phyloP scores from a whole-genome alignment of 2,797 vertebrate genomes.

The Natrix natrix region DNA sequence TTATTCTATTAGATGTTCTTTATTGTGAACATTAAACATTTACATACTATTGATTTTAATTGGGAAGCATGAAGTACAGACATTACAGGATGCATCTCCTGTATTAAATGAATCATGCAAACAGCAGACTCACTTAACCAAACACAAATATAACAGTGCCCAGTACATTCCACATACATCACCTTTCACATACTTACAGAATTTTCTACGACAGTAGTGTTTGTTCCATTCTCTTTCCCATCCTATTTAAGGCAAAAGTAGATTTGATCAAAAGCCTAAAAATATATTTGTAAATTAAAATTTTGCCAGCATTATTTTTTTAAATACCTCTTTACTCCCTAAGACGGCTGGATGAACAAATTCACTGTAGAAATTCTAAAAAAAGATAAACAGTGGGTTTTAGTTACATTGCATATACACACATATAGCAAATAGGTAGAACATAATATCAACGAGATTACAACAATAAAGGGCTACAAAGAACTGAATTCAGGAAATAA shows the following conservation, averaged over 20 bases:
- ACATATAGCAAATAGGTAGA: neutral
- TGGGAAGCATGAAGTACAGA: neutral
- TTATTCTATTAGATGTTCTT: neutral
- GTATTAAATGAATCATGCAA: neutral
- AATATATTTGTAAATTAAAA: conserved; percentile 7
- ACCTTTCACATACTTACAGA: conserved; percentile 63
- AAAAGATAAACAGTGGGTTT: conserved; percentile 3
- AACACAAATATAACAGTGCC: neutral
- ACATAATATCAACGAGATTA: neutral
- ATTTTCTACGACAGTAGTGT: conserved; percentile 66
- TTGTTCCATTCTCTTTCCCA: conserved; percentile 69
- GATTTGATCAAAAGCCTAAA: conserved; percentile 18
- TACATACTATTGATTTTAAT: neutral
- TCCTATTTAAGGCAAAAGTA: conserved; percentile 52
- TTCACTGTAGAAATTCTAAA: conserved; percentile 79
- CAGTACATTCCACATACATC: neutral
- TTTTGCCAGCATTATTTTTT: conserved; percentile 5
- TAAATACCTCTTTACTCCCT: conserved; percentile 71
- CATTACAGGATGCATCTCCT: neutral
- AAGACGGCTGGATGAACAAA: conserved; percentile 80
- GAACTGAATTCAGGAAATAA: neutral
- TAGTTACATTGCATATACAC: neutral
- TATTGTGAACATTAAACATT: neutral
- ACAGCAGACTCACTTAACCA: neutral
- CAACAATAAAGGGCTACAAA: neutral